phyloP scores from a whole-genome alignment of 2,797 vertebrate genomes.

The Myotis vivesi region DNA sequence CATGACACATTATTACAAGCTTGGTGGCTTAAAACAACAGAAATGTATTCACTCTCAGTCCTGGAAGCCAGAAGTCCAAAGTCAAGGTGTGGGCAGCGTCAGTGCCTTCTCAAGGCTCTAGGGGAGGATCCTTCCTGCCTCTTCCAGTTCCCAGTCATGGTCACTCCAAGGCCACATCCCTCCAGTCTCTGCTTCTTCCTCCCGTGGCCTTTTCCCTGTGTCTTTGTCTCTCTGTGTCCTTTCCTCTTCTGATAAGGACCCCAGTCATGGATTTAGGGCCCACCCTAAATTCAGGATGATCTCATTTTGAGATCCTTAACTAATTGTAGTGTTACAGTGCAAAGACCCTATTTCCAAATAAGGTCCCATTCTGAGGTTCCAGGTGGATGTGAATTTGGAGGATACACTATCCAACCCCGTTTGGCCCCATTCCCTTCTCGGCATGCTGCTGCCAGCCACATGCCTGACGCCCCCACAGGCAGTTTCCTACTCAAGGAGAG shows the following conservation, averaged over 20 bases:
- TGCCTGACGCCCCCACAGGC: fast-evolving
- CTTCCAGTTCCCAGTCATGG: background rate
- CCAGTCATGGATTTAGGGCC: background rate
- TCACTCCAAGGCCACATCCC: background rate
- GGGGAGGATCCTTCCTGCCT: background rate
- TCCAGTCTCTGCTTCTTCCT: background rate
- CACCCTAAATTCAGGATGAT: background rate
- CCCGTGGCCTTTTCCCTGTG: background rate
- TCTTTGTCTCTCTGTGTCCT: background rate
- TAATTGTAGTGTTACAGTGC: background rate
- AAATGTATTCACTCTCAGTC: background rate
- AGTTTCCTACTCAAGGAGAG: background rate
- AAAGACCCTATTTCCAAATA: background rate
- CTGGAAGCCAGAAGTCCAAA: background rate
- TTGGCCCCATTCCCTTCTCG: background rate
- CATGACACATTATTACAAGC: fast-evolving
- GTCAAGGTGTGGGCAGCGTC: background rate
- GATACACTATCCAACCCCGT: background rate
- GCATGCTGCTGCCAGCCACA: background rate
- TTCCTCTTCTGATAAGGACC: background rate
- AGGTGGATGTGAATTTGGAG: background rate
- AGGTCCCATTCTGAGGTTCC: background rate
- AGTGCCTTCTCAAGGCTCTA: background rate
- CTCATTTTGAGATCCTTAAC: background rate
- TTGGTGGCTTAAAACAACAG: background rate